Evolutionary conservation across 1,140 invertebrate genomes (phyloP), one percentile per base, ranked within the genome.

Genomic region (Papilio machaon): DNA sequence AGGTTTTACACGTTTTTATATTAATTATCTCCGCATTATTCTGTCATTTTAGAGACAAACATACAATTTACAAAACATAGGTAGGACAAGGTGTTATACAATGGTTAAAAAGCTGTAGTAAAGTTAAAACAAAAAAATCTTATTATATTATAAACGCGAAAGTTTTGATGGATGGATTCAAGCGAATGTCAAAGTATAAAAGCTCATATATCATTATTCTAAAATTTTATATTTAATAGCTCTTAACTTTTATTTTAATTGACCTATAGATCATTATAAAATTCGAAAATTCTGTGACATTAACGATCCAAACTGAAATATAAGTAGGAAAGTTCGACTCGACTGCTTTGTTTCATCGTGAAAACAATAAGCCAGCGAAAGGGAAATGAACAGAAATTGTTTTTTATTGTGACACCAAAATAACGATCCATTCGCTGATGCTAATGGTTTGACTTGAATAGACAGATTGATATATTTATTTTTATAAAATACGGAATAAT

Each of bases 321-420:
- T 64, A 64, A 64, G 19, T 64, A 23, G 2, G 23, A 30, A 74
- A 46, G 73, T 47, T 74, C n/a, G n/a, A 74, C 10, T 74, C 46
- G n/a, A 23, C 46, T 74, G 60, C 49, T 47, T 13, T 47, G n/a
- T 46, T 47, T 46, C 46, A 30, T 46, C 46, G 2, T 75, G 19
- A 75, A 75, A 47, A 75, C 38, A 47, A 49, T 75, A 75, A 49
- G 11, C 23, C 73, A 11, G 73, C 43, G 47, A 75, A n/a, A 75
- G 47, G 47, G 73, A 75, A 47, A 75, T 47, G 73, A 75, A 74
- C 4, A 11, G 19, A 75, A 75, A 47, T 49, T 52, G 23, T 46
- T 43, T 43, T 75, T 75, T 75, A 19, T 64, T 64, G 19, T 64
- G 5, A 47, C 38, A 75, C 43, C 6, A 75, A 75, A 73, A 73